Base-by-base conservation (phyloP, 2,888 invertebrate genomes). In the Hyalella azteca region DNA sequence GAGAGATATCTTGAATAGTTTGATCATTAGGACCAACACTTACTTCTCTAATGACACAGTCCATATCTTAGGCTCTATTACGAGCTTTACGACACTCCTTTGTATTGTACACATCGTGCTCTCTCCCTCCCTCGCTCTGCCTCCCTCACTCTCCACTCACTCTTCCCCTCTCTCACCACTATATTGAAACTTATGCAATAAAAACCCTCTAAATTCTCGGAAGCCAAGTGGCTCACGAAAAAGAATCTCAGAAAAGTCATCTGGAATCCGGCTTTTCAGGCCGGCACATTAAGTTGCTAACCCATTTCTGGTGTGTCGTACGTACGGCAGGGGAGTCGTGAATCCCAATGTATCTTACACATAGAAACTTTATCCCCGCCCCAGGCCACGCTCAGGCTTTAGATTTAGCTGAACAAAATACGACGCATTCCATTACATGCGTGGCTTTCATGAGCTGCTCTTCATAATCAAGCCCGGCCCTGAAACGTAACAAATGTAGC, bases 131-230 rank as follows among this genome's bases (percentile, higher is more conserved):
- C 11, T 77, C 50, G 22, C 32, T 39, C 22, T 50, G 15, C 26
- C 50, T 36, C 78, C 59, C 78, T 36, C 78, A 36, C 78, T 36
- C 78, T 59, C 59, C 40, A 36, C 59, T 26, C 36, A 50, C 41
- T 39, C 59, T 41, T 78, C 50, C 59, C 59, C 78, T 49, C 50
- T 36, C 59, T 59, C 54, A 59, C 45, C n/a, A 19, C 26, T 45
- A 32, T 45, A 32, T 41, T 54, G 66, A 32, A 66, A 66, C 66
- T 66, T 66, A 66, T 36, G 66, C 66, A 36, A 66, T 66, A 66
- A 66, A 66, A 66, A 29, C 36, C 66, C 66, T 66, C 66, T 66
- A 66, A 66, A 66, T 66, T 66, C 66, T 66, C 19, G n/a, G 66
- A 26, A 54, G 54, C 26, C 54, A 54, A 54, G 54, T 54, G 54